Conservation (phyloP, 64 coral and sea anemone species). For the Dendronephthya gigantea region DNA sequence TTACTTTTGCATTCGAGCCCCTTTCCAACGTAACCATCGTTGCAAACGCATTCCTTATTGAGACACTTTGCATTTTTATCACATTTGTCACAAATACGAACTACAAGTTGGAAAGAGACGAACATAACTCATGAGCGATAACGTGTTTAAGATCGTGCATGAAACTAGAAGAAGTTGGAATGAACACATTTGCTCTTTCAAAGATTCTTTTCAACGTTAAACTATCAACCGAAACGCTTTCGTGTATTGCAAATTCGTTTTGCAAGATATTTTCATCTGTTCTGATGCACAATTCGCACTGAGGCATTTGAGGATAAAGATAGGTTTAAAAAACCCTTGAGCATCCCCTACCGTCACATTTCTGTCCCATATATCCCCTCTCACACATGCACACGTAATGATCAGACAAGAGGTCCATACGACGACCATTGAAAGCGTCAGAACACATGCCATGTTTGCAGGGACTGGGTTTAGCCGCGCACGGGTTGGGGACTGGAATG, state of each 20-base stretch:
- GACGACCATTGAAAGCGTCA: not conserved
- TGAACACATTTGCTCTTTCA: too few species aligned
- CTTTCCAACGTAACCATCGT: not conserved
- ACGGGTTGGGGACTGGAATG: slow-evolving; percentile 8
- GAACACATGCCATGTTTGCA: slow-evolving; percentile 15
- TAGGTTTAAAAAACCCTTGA: too few species aligned
- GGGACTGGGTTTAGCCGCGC: not conserved
- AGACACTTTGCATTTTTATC: not conserved
- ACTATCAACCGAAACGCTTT: too few species aligned
- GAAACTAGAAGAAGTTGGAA: too few species aligned
- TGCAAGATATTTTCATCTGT: too few species aligned
- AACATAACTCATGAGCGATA: not conserved
- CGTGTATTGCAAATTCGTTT: too few species aligned
- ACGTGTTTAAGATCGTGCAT: not conserved
- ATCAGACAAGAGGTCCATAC: not conserved
- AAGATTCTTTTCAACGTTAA: too few species aligned
- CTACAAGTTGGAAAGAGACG: not conserved
- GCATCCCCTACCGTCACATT: slow-evolving; percentile 7
- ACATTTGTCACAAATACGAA: slow-evolving; percentile 5
- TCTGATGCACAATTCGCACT: too few species aligned
- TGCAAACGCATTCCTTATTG: not conserved
- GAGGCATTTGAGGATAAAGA: too few species aligned
- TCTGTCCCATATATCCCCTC: not conserved
- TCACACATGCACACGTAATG: not conserved
- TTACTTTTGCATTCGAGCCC: slow-evolving; percentile 3